A percentile compares a stretch with the other conserved stretches of the same genome.
phyloP scores from a whole-genome alignment of 2,888 invertebrate genomes.

The Pollenia amentaria region DNA sequence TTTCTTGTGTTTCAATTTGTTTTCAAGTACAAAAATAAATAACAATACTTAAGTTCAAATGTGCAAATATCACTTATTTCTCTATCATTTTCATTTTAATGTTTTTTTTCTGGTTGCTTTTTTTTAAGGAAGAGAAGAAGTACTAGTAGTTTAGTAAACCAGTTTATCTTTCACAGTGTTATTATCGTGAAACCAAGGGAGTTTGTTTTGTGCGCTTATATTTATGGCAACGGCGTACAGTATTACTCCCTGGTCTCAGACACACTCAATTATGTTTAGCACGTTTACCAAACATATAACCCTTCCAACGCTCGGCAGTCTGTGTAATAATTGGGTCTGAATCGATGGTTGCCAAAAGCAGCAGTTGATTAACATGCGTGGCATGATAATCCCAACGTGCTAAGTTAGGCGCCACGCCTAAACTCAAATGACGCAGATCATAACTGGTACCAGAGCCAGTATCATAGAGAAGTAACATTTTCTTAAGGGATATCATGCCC shows the following conservation, averaged over 20 bases:
- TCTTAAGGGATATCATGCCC: constrained; percentile 94
- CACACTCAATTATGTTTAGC: constrained; percentile 94
- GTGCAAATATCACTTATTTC: constrained; percentile 72
- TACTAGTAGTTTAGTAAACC: constrained; percentile 46
- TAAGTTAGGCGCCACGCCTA: constrained; percentile 94
- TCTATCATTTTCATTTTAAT: constrained; percentile 58
- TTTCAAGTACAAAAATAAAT: constrained; percentile 73
- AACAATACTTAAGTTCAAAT: constrained; percentile 74
- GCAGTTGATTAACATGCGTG: constrained; percentile 97
- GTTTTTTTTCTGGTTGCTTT: constrained; percentile 14
- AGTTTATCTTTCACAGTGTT: constrained; percentile 44
- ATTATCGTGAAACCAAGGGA: constrained; percentile 54
- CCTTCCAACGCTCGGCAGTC: constrained; percentile 96
- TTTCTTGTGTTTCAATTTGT: constrained; percentile 37
- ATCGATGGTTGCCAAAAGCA: constrained; percentile 94
- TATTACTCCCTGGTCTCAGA: constrained; percentile 64
- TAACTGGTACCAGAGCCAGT: constrained; percentile 98
- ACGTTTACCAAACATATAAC: constrained; percentile 97
- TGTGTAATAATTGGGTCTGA: constrained; percentile 91
- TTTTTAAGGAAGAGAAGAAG: constrained; percentile 53
- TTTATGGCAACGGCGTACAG: constrained; percentile 64
- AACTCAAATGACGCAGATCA: constrained; percentile 96
- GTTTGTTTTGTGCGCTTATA: constrained; percentile 60
- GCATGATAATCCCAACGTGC: constrained; percentile 99
- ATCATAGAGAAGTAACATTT: constrained; percentile 95